phyloP scores from a whole-genome alignment of 1,140 invertebrate genomes.

The Octopus bimaculoides region DNA sequence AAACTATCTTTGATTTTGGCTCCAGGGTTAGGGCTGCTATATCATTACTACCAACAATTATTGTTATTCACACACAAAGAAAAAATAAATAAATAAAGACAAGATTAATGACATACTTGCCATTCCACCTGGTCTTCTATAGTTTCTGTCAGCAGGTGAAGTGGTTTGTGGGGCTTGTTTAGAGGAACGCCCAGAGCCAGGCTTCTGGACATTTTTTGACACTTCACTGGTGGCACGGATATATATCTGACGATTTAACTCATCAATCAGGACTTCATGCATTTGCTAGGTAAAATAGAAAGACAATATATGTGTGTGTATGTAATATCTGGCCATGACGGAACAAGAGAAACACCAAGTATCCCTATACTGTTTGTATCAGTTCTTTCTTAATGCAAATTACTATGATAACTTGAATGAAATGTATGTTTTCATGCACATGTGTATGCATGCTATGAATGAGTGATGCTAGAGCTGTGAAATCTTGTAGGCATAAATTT shows the following conservation, averaged over 20 bases:
- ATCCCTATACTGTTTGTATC: background rate
- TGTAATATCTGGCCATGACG: background rate
- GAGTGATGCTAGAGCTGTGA: too few species aligned
- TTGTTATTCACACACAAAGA: too few species aligned
- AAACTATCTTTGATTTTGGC: too few species aligned
- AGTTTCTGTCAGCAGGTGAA: background rate
- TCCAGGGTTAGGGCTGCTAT: too few species aligned
- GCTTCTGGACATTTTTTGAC: slow-evolving; percentile 43
- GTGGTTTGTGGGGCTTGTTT: background rate
- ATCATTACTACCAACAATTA: too few species aligned
- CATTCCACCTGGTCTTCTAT: background rate
- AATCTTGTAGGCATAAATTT: too few species aligned
- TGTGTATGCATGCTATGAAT: too few species aligned
- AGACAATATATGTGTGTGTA: background rate
- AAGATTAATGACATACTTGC: background rate
- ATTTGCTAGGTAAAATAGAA: slow-evolving; percentile 61
- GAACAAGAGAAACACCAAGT: background rate
- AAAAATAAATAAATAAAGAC: too few species aligned
- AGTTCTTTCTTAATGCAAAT: background rate
- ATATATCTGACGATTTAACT: slow-evolving; percentile 75
- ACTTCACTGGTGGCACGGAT: slow-evolving; percentile 62
- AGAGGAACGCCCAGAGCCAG: slow-evolving; percentile 43
- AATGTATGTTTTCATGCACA: too few species aligned
- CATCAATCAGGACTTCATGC: slow-evolving; percentile 68
- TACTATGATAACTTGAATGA: too few species aligned